phyloP scores from a whole-genome alignment of 2,113 vertebrate genomes.

The Malurus cyaneus region DNA sequence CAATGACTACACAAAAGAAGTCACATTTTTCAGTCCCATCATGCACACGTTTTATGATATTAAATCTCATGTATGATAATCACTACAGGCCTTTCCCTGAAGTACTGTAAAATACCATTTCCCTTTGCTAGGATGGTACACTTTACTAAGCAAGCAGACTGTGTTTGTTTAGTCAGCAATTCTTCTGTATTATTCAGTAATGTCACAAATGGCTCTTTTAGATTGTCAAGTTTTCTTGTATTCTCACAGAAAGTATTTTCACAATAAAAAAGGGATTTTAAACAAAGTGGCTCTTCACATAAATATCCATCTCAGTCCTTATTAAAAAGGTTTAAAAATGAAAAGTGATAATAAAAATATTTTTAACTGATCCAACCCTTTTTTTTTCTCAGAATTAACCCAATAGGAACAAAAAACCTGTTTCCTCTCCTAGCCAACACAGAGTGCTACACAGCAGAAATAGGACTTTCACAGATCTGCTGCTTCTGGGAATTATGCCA shows the following conservation, averaged over 20 bases:
- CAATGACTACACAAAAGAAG: neutral
- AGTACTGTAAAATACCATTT: neutral
- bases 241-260: neutral
- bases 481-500: neutral
- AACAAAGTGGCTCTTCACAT: neutral
- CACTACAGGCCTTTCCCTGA: neutral
- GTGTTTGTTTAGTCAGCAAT: neutral
- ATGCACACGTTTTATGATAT: neutral
- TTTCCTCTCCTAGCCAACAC: neutral
- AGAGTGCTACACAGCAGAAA: neutral
- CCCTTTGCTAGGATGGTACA: neutral
- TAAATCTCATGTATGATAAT: neutral
- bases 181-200: neutral
- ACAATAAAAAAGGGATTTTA: neutral
- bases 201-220: neutral
- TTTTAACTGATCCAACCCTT: neutral
- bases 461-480: neutral
- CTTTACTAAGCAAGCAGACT: neutral
- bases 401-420: neutral
- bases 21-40: neutral
- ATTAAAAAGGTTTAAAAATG: neutral
- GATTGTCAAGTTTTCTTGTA: neutral
- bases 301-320: neutral
- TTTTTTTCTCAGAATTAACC: neutral
- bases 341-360: neutral